Evolutionary conservation across 2,888 invertebrate species (phyloP).

Genomic region (Drosophila mimica): DNA sequence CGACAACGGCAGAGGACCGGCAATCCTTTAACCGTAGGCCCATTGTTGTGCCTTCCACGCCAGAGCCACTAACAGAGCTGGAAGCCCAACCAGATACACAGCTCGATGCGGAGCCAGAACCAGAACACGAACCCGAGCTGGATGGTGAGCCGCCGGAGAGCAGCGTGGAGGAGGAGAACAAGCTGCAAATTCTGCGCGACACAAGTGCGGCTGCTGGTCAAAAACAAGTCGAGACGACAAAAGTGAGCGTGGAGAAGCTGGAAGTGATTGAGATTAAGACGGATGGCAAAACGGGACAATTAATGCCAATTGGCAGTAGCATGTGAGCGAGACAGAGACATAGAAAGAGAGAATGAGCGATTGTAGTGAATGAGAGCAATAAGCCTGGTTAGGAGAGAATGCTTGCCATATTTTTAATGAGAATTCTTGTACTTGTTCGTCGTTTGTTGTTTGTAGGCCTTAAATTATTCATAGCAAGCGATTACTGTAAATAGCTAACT

Average conservation of each 20-base stretch:
- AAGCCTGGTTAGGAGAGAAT: slow-evolving; percentile 18
- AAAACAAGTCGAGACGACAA: slow-evolving; percentile 61
- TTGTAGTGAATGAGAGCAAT: slow-evolving; percentile 20
- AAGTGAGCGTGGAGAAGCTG: slow-evolving; percentile 84
- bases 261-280: slow-evolving; percentile 85
- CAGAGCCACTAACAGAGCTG: slow-evolving; percentile 46
- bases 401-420: slow-evolving; percentile 77
- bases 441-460: slow-evolving; percentile 39
- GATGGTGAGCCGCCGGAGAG: slow-evolving; percentile 17
- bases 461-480: slow-evolving; percentile 74
- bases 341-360: slow-evolving; percentile 15
- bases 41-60: slow-evolving; percentile 83
- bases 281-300: slow-evolving; percentile 83
- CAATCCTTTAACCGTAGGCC: slow-evolving; percentile 78
- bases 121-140: slow-evolving; percentile 16
- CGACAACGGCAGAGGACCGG: slow-evolving; percentile 37
- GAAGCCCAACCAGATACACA: slow-evolving; percentile 20
- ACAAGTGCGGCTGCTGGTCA: slow-evolving; percentile 44
- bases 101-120: slow-evolving; percentile 16
- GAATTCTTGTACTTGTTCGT: slow-evolving; percentile 49
- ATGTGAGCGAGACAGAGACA: slow-evolving; percentile 14
- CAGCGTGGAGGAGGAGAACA: slow-evolving; percentile 47
- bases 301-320: slow-evolving; percentile 75
- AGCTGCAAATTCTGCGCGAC: slow-evolving; percentile 60
- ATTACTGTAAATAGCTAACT: slow-evolving; percentile 72